Conservation (phyloP, 2,113 vertebrate genomes). For the Eptatretus burgeri region DNA sequence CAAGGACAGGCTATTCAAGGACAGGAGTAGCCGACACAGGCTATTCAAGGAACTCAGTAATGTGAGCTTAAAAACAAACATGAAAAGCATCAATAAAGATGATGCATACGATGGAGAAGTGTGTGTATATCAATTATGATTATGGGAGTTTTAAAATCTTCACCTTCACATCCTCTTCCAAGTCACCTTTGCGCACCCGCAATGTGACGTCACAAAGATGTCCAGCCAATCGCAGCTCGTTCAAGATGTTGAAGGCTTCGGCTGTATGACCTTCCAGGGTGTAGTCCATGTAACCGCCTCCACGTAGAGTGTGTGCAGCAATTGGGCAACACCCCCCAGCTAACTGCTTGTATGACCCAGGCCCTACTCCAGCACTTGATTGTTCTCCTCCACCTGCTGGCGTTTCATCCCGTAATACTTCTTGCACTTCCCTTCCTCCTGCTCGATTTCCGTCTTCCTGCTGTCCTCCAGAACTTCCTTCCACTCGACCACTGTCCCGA, state of each 20-base stretch:
- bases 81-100: neutral
- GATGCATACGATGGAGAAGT: too few species aligned
- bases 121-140: too few species aligned
- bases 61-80: neutral
- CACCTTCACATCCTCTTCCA: neutral
- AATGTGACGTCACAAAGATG: slow-evolving; percentile 70
- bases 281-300: slow-evolving; percentile 51
- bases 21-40: neutral
- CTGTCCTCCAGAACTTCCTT: too few species aligned
- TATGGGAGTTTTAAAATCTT: neutral
- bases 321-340: slow-evolving; percentile 51
- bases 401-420: too few species aligned
- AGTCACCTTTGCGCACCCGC: slow-evolving; percentile 19
- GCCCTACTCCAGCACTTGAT: too few species aligned
- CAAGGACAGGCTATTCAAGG: neutral
- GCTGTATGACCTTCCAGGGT: slow-evolving; percentile 53
- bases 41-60: neutral
- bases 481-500: too few species aligned
- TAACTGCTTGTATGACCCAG: slow-evolving; percentile 12
- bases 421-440: too few species aligned
- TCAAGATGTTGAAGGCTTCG: slow-evolving; percentile 56
- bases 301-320: slow-evolving; percentile 51
- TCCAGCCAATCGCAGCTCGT: slow-evolving; percentile 40
- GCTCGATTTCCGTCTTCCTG: too few species aligned
- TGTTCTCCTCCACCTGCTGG: too few species aligned